phyloP scores from a whole-genome alignment of 92 coral and sea anemone genomes.

The Zoanthus sociatus region DNA sequence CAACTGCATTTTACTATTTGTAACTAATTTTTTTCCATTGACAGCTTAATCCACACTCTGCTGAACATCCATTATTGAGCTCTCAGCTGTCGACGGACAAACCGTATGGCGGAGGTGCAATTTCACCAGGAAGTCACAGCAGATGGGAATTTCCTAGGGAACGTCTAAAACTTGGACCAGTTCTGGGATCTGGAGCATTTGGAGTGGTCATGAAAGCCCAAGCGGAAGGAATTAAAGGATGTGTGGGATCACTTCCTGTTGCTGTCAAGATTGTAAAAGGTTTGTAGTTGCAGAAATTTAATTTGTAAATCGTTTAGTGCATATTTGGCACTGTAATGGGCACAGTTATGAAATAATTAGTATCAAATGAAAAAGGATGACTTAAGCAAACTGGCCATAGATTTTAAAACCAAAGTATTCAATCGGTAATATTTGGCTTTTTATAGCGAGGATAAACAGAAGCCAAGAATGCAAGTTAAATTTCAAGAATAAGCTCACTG shows the following conservation, averaged over 20 bases:
- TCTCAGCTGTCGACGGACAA: constrained; percentile 26
- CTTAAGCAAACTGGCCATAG: no score
- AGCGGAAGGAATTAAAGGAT: constrained; percentile 97
- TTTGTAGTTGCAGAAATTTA: constrained; percentile 8
- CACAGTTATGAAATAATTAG: background rate
- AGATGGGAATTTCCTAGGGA: constrained; percentile 99
- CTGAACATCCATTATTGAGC: constrained; percentile 27
- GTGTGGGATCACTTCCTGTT: constrained; percentile 91
- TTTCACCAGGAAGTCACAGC: constrained; percentile 65
- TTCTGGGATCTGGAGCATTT: constrained; percentile 97
- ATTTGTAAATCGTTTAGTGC: background rate
- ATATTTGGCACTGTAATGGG: background rate
- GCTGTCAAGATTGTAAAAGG: constrained; percentile 99
- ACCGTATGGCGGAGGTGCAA: constrained; percentile 23
- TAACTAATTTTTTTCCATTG: background rate
- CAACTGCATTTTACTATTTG: no score
- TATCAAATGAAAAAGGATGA: background rate
- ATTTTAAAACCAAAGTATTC: no score
- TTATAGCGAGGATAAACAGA: no score
- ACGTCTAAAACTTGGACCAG: constrained; percentile 74
- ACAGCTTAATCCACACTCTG: constrained; percentile 31
- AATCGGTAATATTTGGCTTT: no score
- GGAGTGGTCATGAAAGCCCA: constrained; percentile 99
- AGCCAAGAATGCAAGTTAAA: background rate
- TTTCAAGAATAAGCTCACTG: no score